phyloP scores from a whole-genome alignment of 2,113 vertebrate species.

The Callospermophilus lateralis region DNA sequence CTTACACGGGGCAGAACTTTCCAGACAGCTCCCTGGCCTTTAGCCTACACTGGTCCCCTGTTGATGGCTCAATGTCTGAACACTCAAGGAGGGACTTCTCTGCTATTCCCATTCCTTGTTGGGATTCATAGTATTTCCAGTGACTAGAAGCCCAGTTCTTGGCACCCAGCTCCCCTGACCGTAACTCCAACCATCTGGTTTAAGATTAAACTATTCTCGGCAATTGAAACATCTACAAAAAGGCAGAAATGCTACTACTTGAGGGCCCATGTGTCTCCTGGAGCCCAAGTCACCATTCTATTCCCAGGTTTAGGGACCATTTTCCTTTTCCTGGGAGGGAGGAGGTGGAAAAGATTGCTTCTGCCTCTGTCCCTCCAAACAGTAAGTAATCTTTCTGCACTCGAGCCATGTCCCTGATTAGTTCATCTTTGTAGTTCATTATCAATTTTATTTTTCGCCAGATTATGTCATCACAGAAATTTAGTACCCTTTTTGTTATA shows the following conservation, averaged over 20 bases:
- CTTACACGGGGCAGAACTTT: background rate
- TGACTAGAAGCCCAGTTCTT: background rate
- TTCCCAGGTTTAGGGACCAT: background rate
- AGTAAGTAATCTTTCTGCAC: background rate
- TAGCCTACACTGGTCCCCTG: background rate
- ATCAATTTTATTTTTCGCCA: slow-evolving; percentile 5
- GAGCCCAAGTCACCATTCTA: background rate
- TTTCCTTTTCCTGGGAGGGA: background rate
- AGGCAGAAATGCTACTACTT: background rate
- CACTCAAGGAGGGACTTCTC: background rate
- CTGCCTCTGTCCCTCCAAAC: background rate
- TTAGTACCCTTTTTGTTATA: background rate
- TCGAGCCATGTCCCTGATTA: background rate
- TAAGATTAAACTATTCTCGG: background rate
- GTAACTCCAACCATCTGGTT: background rate
- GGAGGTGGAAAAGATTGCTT: background rate
- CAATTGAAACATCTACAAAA: background rate
- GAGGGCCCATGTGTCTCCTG: background rate
- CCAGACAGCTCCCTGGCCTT: background rate
- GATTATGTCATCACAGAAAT: background rate
- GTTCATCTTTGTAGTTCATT: background rate
- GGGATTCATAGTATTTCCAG: background rate
- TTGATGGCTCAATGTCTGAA: background rate
- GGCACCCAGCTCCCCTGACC: rapidly evolving
- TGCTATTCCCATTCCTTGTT: background rate